Evolutionary conservation across 1,140 invertebrate genomes (phyloP), one percentile per base, ranked within the genome.

Genomic region (Pararge aegeria): DNA sequence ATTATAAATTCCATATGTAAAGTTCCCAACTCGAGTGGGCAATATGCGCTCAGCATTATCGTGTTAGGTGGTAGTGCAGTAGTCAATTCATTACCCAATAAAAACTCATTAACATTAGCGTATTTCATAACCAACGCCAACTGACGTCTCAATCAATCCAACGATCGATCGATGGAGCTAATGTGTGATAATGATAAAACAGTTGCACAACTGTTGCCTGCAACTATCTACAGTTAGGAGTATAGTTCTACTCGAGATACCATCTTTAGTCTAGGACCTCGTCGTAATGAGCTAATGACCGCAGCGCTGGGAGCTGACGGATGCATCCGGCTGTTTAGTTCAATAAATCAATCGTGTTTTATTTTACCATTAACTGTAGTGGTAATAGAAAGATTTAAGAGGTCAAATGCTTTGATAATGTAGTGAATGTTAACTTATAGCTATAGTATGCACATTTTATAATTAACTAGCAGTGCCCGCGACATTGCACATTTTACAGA

Each of bases 161-260:
- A 16, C 38, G 38, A 18, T 1, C 38, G 38, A 42, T 42, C 38
- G 16, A 10, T 42, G 0, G 4, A 42, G 38, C 38, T 42, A 42
- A 42, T 42, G 38, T 42, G 38, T 15, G 38, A 42, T 40, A 15
- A 40, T 40, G 37, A 40, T 42, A 42, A 3, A 42, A 42, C 38
- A 42, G 5, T 42, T 42, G 38, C 38, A 18, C 38, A 42, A 42
- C 15, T 10, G n/a, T n/a, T n/a, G n/a, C 2, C 12, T 16, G 6
- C 16, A 42, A 42, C 38, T 16, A 42, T 42, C 12, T 38, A 38
- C 34, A 1, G 34, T 15, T 38, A 38, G n/a, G 24, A 24, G 24
- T 15, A 18, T 42, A 4, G 38, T 5, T 16, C 38, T 42, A 5
- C 13, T 5, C 12, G 38, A 42, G 38, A 42, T 16, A 42, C 13